Conservation (phyloP, 1,140 invertebrate genomes). For the Drosophila seguyi region DNA sequence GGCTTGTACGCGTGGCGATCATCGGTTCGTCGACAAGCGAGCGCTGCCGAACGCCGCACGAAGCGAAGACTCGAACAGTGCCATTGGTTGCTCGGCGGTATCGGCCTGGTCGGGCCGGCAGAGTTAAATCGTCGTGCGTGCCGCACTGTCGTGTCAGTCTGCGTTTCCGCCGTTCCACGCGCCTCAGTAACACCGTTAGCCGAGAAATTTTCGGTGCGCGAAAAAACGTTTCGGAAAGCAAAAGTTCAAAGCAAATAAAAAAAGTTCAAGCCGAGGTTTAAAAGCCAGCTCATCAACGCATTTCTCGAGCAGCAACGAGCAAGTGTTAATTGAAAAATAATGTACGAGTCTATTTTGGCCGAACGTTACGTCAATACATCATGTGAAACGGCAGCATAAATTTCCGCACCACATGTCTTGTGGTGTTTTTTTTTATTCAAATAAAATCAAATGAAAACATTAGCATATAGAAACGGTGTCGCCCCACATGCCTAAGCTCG, state of each 20-base stretch:
- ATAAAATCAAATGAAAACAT: constrained; percentile 7
- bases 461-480: constrained; percentile 14
- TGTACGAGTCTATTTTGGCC: constrained; percentile 53
- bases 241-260: constrained; percentile 41
- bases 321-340: constrained; percentile 68
- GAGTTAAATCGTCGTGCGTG: constrained; percentile 55
- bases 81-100: constrained; percentile 35
- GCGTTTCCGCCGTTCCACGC: constrained; percentile 25
- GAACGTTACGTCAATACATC: constrained; percentile 45
- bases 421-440: constrained; percentile 8
- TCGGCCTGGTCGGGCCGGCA: constrained; percentile 17
- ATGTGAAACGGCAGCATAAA: constrained; percentile 48
- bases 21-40: constrained; percentile 34
- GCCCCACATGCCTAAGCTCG: constrained; percentile 10
- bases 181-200: constrained; percentile 32
- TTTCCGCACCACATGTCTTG: constrained; percentile 23
- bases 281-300: constrained; percentile 33
- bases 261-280: constrained; percentile 21
- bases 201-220: constrained; percentile 31
- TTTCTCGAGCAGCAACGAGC: constrained; percentile 28
- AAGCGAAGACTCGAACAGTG: constrained; percentile 3
- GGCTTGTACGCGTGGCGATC: constrained; percentile 72
- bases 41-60: constrained; percentile 3
- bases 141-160: constrained; percentile 38
- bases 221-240: constrained; percentile 42